Base-by-base conservation (phyloP, 2,797 vertebrate genomes). In the Anolis apletophallus region DNA sequence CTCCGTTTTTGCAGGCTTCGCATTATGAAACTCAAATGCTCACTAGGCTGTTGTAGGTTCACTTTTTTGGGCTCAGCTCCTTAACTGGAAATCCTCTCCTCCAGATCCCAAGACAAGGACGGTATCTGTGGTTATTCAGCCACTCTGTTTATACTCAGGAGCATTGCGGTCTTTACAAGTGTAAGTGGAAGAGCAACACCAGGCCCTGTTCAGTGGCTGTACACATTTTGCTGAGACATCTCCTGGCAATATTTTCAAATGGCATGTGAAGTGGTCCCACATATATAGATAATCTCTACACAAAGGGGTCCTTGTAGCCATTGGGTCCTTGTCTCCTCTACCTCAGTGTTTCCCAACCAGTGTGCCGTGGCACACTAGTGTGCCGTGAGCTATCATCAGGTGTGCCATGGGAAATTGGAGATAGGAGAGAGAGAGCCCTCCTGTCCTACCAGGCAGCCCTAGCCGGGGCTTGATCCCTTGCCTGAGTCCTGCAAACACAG, bases 1-100 rank as follows among this genome's bases (percentile, higher is more conserved):
- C 88, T 87, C 90, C 93, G 87, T 93, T 93, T 92, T 95, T 84
- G 88, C 79, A 82, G 89, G 73, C 91, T 91, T 90, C 91, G 88
- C 88, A 87, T 92, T 89, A 92, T 91, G 91, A 88, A 93, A 88
- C 87, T 79, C 1, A 61, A 9, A 79, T 46, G 34, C 88, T 88
- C 83, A 81, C 81, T 74, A 29, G 85, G 82, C 76, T 54, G n/a
- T 91, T 86, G 78, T 76, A 36, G 92, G 90, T 88, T 86, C 86
- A 85, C 89, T 83, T 5, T 23, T 88, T 88, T 80, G 32, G 91
- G 61, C n/a, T 64, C 17, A 5, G 5, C 29, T 0, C 64, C 57
- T 59, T 23, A 76, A 9, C 73, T 13, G 17, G 29, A 34, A 14
- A 19, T 40, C 40, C 59, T 76, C 7, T 10, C 26, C n/a, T 17